Evolutionary conservation across 2,113 vertebrate genomes (phyloP), one percentile per base, ranked within the genome.

Genomic region (Diadophis punctatus): DNA sequence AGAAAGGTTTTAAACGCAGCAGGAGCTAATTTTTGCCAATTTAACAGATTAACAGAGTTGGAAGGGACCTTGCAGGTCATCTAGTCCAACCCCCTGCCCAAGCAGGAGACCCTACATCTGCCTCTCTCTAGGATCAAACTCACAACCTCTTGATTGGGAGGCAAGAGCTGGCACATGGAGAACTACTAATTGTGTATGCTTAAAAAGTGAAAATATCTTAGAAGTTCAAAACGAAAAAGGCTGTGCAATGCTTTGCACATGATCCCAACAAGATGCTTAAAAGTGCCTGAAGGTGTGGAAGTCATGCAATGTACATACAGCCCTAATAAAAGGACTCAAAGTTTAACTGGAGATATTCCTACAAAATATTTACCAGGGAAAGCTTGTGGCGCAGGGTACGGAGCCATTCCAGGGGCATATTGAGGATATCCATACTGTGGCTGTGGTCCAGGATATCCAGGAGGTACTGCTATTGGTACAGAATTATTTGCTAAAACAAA

Each of bases 311-410:
- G 16, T 8, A 34, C n/a, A 74, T 34, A 8, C n/a, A 74, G 2
- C 63, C 16, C 16, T 80, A 39, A 80, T 80, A 80, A 39, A 39
- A 14, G 34, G 34, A 80, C 68, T 20, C 6, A 3, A 63, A 51
- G 12, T n/a, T 68, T 68, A n/a, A 68, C 39, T 34, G 56, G 87
- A 68, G 20, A 46, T 20, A 63, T 56, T 80, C 60, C 88, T 80
- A 80, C n/a, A 91, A 88, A 30, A 48, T 43, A 68, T 92, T 92
- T 94, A 97, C 96, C 96, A 95, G 94, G 96, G 84, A 91, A 86
- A 25, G 39, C 74, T 55, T 49, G 86, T 92, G 60, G 93, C 8
- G 94, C 84, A 90, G 74, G 22, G 6, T 95, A 92, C 11, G 93
- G 92, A 30, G 34, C 0, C 39, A n/a, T 22, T 91, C 63, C 94